Conservation (phyloP, 1,140 invertebrate genomes). For the Brachystomella parvula region DNA sequence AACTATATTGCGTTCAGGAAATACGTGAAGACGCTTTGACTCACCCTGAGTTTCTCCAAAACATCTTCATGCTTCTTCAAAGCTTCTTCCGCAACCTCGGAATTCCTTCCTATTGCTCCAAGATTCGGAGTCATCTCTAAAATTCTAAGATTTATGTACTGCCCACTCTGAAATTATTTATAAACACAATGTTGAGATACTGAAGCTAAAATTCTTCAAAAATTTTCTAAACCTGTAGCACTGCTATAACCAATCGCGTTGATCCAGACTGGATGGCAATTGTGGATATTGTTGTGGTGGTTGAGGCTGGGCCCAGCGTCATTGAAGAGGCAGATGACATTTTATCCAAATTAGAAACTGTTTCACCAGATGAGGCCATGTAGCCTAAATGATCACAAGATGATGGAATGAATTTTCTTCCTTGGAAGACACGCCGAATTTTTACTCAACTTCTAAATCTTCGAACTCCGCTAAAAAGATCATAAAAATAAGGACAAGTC, state of each 20-base stretch:
- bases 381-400: background rate
- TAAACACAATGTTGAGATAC: too few species aligned
- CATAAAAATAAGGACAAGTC: too few species aligned
- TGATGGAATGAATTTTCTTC: background rate
- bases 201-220: slow-evolving; percentile 17
- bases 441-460: background rate
- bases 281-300: slow-evolving; percentile 80
- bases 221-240: slow-evolving; percentile 62
- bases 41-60: slow-evolving; percentile 69
- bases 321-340: too few species aligned
- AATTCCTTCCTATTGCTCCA: slow-evolving; percentile 65
- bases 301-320: too few species aligned
- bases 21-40: slow-evolving; percentile 11
- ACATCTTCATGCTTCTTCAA: slow-evolving; percentile 74
- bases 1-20: too few species aligned
- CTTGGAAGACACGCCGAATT: background rate
- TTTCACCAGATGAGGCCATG: background rate
- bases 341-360: too few species aligned
- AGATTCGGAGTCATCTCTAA: slow-evolving; percentile 76
- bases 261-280: slow-evolving; percentile 81
- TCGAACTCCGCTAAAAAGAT: background rate
- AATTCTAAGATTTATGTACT: slow-evolving; percentile 74
- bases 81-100: slow-evolving; percentile 65
- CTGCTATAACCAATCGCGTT: slow-evolving; percentile 76
- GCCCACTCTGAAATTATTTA: slow-evolving; percentile 69